Evolutionary conservation across 2,797 vertebrate genomes (phyloP).

Genomic region (Rhadinocentrus ornatus): DNA sequence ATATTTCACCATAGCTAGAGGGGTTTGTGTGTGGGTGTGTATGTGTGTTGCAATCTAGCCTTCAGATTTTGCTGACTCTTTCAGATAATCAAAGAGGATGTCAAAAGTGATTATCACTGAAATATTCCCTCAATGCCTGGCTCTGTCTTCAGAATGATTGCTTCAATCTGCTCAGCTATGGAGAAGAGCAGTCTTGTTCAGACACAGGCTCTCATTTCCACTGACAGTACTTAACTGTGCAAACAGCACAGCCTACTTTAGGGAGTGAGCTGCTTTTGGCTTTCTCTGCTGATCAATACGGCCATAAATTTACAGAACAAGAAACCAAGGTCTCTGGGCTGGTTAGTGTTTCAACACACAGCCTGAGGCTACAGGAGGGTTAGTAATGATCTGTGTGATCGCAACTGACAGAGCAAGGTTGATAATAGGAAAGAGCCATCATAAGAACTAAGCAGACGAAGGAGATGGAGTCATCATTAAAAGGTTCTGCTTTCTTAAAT

Average conservation of each 20-base stretch:
- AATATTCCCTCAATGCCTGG: constrained; percentile 55
- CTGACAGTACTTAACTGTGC: constrained; percentile 66
- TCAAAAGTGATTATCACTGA: constrained; percentile 64
- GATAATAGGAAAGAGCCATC: constrained; percentile 62
- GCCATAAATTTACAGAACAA: constrained; percentile 63
- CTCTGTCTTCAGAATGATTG: constrained; percentile 57
- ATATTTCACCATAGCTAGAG: constrained; percentile 13
- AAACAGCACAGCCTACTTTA: constrained; percentile 57
- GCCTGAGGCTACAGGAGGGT: constrained; percentile 54
- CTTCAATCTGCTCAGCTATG: constrained; percentile 62
- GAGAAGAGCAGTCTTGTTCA: constrained; percentile 47
- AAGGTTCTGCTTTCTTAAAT: constrained; percentile 52
- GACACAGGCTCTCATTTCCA: constrained; percentile 62
- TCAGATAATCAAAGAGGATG: constrained; percentile 68
- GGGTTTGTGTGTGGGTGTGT: background rate
- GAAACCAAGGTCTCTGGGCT: constrained; percentile 47
- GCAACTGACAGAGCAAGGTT: constrained; percentile 65
- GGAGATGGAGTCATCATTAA: constrained; percentile 43
- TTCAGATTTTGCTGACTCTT: constrained; percentile 62
- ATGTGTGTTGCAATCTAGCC: constrained; percentile 49
- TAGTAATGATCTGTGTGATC: constrained; percentile 66
- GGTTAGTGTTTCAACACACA: constrained; percentile 47
- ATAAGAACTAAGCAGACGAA: constrained; percentile 43
- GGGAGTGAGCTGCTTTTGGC: constrained; percentile 52
- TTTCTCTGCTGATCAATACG: constrained; percentile 68